Evolutionary conservation across 2,888 invertebrate genomes (phyloP).

Genomic region (Drosophila mulleri): DNA sequence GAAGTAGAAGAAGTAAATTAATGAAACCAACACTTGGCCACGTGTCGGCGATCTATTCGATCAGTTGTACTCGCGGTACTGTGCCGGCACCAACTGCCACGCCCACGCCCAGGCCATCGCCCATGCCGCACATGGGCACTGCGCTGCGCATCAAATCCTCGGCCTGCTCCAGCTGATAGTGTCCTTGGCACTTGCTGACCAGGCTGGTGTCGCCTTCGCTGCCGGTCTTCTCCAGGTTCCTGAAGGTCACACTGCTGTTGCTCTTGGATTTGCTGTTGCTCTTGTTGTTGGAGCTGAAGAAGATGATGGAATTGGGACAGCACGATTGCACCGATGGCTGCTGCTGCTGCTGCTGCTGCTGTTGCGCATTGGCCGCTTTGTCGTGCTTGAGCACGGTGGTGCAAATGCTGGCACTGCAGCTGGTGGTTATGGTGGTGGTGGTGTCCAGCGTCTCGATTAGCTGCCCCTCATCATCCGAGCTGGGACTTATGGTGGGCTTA

Average conservation of each 20-base stretch:
- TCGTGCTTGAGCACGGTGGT: conserved; percentile 57
- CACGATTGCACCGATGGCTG: conserved; percentile 1
- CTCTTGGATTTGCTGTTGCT: conserved; percentile 11
- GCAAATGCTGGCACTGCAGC: conserved; percentile 54
- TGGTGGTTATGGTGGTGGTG: conserved; percentile 66
- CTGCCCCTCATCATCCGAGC: conserved; percentile 66
- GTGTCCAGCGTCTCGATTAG: conserved; percentile 70
- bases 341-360: conserved; percentile 1
- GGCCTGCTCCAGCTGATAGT: conserved; percentile 33
- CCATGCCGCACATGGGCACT: conserved; percentile 52
- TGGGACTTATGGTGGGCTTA: background rate
- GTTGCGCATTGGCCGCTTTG: background rate
- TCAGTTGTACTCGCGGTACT: conserved; percentile 33
- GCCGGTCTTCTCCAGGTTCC: conserved; percentile 9
- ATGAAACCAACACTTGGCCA: background rate
- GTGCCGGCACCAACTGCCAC: conserved; percentile 1
- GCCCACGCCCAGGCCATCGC: conserved; percentile 49
- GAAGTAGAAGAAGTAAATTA: background rate
- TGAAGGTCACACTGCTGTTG: conserved; percentile 10
- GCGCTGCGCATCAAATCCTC: conserved; percentile 26
- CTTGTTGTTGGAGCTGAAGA: conserved; percentile 39
- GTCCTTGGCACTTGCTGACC: conserved; percentile 27
- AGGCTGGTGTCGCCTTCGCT: conserved; percentile 24
- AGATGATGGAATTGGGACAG: conserved; percentile 45
- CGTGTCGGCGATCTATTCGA: conserved; percentile 44